Conservation (phyloP, 2,888 invertebrate species). For the Phyto melanocephala region DNA sequence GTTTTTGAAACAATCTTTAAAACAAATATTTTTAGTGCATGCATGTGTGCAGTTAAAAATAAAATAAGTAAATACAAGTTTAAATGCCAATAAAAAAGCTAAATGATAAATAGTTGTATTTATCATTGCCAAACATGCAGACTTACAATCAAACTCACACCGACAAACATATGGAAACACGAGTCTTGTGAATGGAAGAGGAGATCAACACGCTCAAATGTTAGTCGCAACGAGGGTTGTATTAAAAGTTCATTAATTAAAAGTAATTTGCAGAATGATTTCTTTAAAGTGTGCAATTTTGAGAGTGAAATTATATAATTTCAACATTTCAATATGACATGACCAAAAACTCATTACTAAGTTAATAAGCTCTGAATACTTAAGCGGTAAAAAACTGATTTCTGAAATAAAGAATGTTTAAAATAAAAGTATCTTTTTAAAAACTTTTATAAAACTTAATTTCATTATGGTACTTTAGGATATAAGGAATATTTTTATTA, state of each 20-base stretch:
- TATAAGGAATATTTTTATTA: too few species aligned
- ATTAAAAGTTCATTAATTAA: not conserved
- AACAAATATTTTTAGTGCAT: conserved; percentile 19
- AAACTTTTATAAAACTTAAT: too few species aligned
- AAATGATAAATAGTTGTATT: conserved; percentile 50
- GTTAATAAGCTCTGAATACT: too few species aligned
- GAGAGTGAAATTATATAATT: too few species aligned
- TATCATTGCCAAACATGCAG: not conserved
- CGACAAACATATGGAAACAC: not conserved
- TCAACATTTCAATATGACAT: too few species aligned
- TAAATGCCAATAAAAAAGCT: conserved; percentile 6
- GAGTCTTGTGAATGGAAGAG: not conserved
- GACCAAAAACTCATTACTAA: too few species aligned
- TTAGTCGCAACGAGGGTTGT: not conserved
- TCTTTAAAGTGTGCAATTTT: too few species aligned
- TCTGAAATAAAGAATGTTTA: too few species aligned
- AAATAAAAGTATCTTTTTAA: too few species aligned
- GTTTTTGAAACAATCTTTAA: conserved; percentile 38
- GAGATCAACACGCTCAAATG: not conserved
- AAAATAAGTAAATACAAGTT: not conserved
- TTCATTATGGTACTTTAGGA: too few species aligned
- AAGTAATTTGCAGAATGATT: too few species aligned
- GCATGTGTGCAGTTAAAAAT: not conserved
- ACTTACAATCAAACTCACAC: not conserved
- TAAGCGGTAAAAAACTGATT: too few species aligned